A percentile compares a stretch with the other conserved stretches of the same genome.
Conservation (phyloP, 1,140 invertebrate species). For the Drosophila aff. region DNA sequence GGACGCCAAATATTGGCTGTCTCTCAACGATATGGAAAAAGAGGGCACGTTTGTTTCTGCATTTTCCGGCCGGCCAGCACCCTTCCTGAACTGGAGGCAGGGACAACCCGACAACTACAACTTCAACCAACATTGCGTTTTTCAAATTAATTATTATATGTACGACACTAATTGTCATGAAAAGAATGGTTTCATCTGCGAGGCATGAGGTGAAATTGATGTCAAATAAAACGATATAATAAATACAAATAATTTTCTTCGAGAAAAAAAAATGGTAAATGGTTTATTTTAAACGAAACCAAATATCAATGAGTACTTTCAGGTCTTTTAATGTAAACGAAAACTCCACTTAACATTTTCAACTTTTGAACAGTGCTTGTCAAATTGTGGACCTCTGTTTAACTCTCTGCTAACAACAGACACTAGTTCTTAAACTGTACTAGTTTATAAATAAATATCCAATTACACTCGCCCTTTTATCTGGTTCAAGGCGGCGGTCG, state of each 20-base stretch:
- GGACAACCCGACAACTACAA: background rate
- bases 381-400: background rate
- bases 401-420: background rate
- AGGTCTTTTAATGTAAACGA: background rate
- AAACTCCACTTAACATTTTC: background rate
- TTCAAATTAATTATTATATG: background rate
- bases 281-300: background rate
- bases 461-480: no score
- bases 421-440: background rate
- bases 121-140: background rate
- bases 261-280: no score
- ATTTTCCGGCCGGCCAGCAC: background rate
- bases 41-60: background rate
- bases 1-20: background rate
- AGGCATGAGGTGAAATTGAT: background rate
- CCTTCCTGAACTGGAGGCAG: background rate
- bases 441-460: background rate
- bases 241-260: background rate
- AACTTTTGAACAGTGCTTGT: background rate
- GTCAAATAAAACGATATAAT: background rate
- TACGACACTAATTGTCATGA: background rate
- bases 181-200: background rate
- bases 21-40: background rate
- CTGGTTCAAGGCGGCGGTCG: no score
- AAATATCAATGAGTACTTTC: background rate